These are phyloP conservation scores for Saimiri boliviensis DNA, from an alignment of 2,113 vertebrate species.

Conservation along the genomic window DNA sequence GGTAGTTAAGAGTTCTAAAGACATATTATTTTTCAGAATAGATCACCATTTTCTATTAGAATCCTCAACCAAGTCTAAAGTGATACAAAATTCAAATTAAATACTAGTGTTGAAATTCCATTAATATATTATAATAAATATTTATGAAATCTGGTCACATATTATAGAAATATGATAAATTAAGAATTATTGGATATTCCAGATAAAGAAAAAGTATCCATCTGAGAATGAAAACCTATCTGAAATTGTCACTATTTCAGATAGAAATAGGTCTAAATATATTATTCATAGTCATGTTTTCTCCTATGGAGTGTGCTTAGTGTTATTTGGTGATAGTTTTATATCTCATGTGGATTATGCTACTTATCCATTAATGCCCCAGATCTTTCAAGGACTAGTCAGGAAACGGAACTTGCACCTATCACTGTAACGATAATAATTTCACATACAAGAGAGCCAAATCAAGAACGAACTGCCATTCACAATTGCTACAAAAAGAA, in stretches of 20 bases:
- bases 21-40: constrained; percentile 28
- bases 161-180: neutral
- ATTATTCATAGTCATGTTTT: neutral
- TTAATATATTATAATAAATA: neutral
- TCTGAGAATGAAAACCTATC: neutral
- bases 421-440: neutral
- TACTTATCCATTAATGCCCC: neutral
- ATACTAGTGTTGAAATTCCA: constrained; percentile 14
- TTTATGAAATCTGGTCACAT: neutral
- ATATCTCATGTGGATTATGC: neutral
- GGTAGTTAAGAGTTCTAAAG: neutral
- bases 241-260: neutral
- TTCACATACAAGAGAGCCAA: neutral
- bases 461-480: too few relatives aligned
- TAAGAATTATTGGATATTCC: neutral
- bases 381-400: neutral
- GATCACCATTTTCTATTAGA: neutral
- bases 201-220: neutral
- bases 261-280: neutral
- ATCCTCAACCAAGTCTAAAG: neutral
- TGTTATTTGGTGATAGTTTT: neutral
- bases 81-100: constrained; percentile 38
- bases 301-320: neutral
- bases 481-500: too few relatives aligned
- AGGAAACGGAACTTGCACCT: neutral